phyloP scores from a whole-genome alignment of 2,888 invertebrate genomes.

The Drosophila tanythrix region DNA sequence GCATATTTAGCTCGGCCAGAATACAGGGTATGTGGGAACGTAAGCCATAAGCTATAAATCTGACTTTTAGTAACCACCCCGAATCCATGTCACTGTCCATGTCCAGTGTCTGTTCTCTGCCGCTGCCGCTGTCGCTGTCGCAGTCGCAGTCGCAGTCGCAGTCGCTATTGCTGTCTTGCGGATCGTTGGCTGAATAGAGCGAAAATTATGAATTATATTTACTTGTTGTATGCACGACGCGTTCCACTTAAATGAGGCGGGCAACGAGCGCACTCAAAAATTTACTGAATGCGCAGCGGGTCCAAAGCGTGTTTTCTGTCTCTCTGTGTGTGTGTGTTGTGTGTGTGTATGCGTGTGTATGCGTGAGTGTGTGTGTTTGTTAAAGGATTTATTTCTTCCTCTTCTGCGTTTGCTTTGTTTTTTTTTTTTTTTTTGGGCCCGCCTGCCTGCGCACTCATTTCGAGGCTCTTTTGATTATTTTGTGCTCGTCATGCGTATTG shows the following conservation, averaged over 20 bases:
- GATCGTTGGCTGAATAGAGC: constrained; percentile 55
- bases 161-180: constrained; percentile 27
- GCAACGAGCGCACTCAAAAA: constrained; percentile 52
- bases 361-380: constrained; percentile 5
- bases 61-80: constrained; percentile 26
- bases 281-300: constrained; percentile 57
- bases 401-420: constrained; percentile 1
- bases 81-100: constrained; percentile 21
- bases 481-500: constrained; percentile 74
- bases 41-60: constrained; percentile 20
- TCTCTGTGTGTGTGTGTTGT: neutral
- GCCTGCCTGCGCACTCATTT: constrained; percentile 46
- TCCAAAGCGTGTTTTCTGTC: constrained; percentile 27
- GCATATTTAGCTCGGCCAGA: neutral
- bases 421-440: constrained; percentile 14
- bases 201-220: constrained; percentile 79
- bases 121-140: constrained; percentile 3
- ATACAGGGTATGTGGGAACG: constrained; percentile 15
- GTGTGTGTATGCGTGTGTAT: neutral
- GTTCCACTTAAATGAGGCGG: constrained; percentile 64
- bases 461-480: constrained; percentile 41
- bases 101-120: constrained; percentile 5
- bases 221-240: constrained; percentile 66
- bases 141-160: neutral
- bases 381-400: constrained; percentile 51